These are phyloP conservation scores for Perodicticus potto DNA, from an alignment of 2,797 vertebrate species.

Conservation along the genomic window DNA sequence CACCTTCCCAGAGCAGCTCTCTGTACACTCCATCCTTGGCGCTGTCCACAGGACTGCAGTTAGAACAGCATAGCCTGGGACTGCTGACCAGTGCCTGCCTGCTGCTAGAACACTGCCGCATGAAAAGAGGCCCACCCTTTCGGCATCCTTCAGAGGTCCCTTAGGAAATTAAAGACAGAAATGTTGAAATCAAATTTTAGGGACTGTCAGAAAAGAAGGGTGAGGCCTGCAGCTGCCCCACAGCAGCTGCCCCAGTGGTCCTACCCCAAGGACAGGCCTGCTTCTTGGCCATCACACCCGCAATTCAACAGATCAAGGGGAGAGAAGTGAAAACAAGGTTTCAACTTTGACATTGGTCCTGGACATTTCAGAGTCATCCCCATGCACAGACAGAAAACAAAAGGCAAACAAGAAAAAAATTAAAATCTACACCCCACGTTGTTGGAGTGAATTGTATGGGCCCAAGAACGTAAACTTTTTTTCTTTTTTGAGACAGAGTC, in stretches of 20 bases:
- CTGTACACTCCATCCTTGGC: neutral
- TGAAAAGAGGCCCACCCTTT: neutral
- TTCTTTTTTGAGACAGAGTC: no score
- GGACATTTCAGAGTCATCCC: neutral
- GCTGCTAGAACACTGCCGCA: neutral
- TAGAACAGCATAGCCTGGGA: no score
- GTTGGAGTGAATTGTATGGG: neutral
- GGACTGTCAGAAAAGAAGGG: neutral
- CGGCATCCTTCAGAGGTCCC: neutral
- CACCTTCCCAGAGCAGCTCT: neutral
- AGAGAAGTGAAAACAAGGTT: neutral
- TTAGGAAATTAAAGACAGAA: slow-evolving; percentile 53
- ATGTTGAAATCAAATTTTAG: slow-evolving; percentile 54
- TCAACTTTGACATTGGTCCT: neutral
- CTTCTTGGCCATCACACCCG: neutral
- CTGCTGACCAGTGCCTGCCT: neutral
- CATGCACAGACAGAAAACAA: neutral
- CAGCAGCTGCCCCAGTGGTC: slow-evolving; percentile 7
- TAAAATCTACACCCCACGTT: neutral
- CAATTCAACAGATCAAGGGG: neutral
- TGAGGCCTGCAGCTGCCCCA: neutral
- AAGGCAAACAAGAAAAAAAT: neutral
- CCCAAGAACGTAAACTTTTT: neutral
- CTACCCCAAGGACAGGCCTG: neutral
- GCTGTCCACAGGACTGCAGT: neutral